Conservation (phyloP, 1,140 invertebrate species). For the Dreissena polymorpha region DNA sequence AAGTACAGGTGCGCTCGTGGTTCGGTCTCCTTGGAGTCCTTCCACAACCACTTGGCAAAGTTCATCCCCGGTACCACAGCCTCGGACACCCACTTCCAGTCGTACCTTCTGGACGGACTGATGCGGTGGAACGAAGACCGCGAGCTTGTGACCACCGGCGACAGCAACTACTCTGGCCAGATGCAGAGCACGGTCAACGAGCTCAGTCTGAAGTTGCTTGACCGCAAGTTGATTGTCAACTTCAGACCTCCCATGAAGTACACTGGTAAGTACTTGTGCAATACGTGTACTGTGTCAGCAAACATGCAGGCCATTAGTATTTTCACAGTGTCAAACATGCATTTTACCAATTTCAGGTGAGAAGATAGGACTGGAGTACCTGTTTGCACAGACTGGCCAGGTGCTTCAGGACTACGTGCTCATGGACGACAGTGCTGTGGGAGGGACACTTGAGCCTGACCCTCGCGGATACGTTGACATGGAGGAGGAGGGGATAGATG, state of each 20-base stretch:
- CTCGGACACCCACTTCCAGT: constrained; percentile 56
- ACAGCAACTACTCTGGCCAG: constrained; percentile 17
- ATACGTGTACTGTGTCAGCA: background rate
- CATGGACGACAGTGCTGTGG: background rate
- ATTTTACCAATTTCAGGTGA: constrained; percentile 37
- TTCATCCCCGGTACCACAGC: constrained; percentile 55
- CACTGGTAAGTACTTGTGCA: constrained; percentile 44
- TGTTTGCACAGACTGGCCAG: constrained; percentile 42
- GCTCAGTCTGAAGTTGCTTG: background rate
- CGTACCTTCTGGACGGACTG: constrained; percentile 58
- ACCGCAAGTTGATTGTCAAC: background rate
- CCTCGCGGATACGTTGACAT: background rate
- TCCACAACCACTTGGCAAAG: constrained; percentile 7
- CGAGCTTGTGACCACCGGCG: background rate
- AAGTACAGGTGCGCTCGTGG: constrained; percentile 24
- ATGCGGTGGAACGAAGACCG: constrained; percentile 60
- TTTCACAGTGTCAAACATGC: too few species aligned
- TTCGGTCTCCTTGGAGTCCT: constrained; percentile 29
- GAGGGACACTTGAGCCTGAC: background rate
- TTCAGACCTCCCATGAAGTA: constrained; percentile 29
- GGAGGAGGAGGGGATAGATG: constrained; percentile 32
- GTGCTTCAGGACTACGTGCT: background rate
- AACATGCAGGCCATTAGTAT: background rate
- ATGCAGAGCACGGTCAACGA: constrained; percentile 25
- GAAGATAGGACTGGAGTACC: constrained; percentile 50